Evolutionary conservation across 2,797 vertebrate genomes (phyloP).

Genomic region (Paguma larvata): DNA sequence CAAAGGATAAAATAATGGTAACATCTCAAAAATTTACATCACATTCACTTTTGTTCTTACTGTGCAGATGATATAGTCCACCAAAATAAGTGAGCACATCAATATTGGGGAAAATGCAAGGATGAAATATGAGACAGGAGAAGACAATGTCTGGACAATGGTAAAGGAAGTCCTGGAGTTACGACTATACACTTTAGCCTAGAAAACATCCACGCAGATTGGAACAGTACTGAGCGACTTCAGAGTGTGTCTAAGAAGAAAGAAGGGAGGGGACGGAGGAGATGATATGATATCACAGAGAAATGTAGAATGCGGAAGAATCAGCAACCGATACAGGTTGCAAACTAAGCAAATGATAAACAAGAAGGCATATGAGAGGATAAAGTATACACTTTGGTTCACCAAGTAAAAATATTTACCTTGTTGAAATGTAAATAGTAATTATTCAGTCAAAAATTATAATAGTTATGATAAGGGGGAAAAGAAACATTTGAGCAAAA

Average conservation of each 20-base stretch:
- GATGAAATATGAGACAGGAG: neutral
- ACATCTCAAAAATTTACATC: neutral
- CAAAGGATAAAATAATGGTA: neutral
- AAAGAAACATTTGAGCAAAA: neutral
- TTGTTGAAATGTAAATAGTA: neutral
- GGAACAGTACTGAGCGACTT: neutral
- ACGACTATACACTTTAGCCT: neutral
- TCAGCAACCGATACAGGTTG: neutral
- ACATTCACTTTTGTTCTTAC: neutral
- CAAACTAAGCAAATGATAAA: conserved; percentile 34
- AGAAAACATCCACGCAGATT: neutral
- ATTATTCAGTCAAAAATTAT: neutral
- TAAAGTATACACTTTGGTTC: neutral
- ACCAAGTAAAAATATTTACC: neutral
- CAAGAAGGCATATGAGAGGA: neutral
- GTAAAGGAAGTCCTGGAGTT: neutral
- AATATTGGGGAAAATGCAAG: neutral
- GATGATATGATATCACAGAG: neutral
- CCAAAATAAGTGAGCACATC: neutral
- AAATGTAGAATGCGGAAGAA: neutral
- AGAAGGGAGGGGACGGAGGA: no score
- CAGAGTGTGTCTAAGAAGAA: neutral
- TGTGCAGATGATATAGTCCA: neutral
- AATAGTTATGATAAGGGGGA: neutral
- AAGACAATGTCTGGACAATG: neutral